Percentiles rank a stretch among this genome's conserved stretches.
Evolutionary conservation across 2,888 invertebrate genomes (phyloP).

Genomic region (Nycteola revayana): DNA sequence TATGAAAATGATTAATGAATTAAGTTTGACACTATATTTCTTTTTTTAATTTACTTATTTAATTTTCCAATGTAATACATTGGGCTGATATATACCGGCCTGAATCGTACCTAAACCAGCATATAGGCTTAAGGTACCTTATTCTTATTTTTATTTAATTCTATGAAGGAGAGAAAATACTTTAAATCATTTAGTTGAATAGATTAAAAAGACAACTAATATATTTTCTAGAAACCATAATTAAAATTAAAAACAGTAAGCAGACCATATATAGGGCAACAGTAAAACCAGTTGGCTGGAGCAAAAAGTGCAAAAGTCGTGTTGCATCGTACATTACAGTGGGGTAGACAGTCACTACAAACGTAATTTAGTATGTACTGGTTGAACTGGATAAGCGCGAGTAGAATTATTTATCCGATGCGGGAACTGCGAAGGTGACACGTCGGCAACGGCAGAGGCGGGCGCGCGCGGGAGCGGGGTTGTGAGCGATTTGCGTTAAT

Average conservation of each 20-base stretch:
- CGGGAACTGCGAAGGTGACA: slow-evolving; percentile 36
- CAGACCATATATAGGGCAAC: slow-evolving; percentile 19
- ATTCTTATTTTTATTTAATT: too few species aligned
- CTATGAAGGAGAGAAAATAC: too few species aligned
- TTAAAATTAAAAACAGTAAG: not conserved
- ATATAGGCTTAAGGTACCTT: too few species aligned
- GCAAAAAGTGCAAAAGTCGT: slow-evolving; percentile 38
- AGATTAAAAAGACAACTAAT: too few species aligned
- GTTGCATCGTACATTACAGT: slow-evolving; percentile 34
- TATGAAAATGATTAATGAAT: too few species aligned
- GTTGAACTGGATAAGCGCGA: slow-evolving; percentile 58
- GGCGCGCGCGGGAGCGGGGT: slow-evolving; percentile 14
- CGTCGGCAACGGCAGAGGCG: slow-evolving; percentile 15
- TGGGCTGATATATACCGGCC: too few species aligned
- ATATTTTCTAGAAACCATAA: too few species aligned
- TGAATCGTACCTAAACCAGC: too few species aligned
- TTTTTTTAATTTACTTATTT: too few species aligned
- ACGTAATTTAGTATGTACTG: slow-evolving; percentile 62
- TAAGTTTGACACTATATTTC: too few species aligned
- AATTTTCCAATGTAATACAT: too few species aligned
- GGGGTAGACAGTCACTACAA: slow-evolving; percentile 48
- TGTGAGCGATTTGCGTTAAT: slow-evolving; percentile 23
- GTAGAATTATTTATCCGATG: slow-evolving; percentile 62
- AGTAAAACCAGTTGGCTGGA: slow-evolving; percentile 23
- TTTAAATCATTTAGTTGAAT: too few species aligned